These are phyloP conservation scores for Drosophila littoralis DNA, from an alignment of 1,140 invertebrate species.

Conservation along the genomic window DNA sequence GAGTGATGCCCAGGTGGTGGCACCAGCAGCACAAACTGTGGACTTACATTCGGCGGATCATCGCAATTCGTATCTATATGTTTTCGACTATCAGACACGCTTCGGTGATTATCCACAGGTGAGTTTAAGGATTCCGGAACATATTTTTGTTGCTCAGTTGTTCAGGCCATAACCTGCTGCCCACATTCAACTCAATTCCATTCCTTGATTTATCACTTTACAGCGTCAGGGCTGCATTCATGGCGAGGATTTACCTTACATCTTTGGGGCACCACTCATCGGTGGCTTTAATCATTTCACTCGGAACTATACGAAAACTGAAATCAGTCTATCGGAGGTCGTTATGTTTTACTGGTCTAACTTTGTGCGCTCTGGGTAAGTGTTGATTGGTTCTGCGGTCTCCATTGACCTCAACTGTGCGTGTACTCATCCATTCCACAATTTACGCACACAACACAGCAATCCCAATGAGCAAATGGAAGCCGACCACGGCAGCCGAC, in stretches of 20 bases:
- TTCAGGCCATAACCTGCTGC: not conserved
- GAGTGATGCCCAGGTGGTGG: conserved; percentile 96
- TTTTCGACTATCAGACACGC: conserved; percentile 97
- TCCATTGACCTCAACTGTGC: conserved; percentile 2
- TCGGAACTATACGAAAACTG: conserved; percentile 95
- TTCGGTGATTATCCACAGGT: conserved; percentile 95
- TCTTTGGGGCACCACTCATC: conserved; percentile 93
- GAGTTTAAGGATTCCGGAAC: conserved; percentile 56
- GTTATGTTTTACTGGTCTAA: conserved; percentile 98
- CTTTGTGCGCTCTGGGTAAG: conserved; percentile 98
- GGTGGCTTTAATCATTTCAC: conserved; percentile 93
- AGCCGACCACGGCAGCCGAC: conserved; percentile 87
- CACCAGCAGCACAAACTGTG: conserved; percentile 95
- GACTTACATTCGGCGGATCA: conserved; percentile 94
- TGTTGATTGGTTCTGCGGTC: conserved; percentile 43
- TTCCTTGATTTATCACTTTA: conserved; percentile 11
- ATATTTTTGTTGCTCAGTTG: not conserved
- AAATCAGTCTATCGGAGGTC: conserved; percentile 94
- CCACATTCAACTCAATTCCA: conserved; percentile 11
- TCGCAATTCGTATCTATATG: conserved; percentile 94
- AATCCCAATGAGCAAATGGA: conserved; percentile 95
- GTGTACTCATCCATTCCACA: not conserved
- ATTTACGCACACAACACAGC: conserved; percentile 85
- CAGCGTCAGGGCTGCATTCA: conserved; percentile 94
- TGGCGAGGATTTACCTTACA: conserved; percentile 96